Evolutionary conservation across 2,888 invertebrate species (phyloP).

Genomic region (Zygogramma bicolorata): DNA sequence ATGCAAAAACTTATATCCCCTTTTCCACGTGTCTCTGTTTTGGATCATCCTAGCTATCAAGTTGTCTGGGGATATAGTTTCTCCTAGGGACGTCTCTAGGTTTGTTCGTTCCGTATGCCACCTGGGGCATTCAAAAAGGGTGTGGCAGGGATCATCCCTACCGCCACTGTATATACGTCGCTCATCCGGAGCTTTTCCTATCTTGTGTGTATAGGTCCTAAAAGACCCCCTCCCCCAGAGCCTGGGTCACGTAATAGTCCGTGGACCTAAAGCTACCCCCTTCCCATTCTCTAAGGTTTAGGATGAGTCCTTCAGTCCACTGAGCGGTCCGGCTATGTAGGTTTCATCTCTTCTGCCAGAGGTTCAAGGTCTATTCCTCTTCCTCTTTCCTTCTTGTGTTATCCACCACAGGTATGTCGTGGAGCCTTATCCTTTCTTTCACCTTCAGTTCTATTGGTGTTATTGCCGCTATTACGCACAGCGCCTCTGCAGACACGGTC

Average conservation of each 20-base stretch:
- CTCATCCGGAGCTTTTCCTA: background rate
- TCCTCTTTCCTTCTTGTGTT: background rate
- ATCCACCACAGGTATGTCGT: background rate
- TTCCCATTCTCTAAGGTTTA: background rate
- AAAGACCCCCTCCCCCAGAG: background rate
- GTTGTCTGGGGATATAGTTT: background rate
- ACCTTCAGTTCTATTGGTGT: conserved; percentile 39
- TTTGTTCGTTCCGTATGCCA: background rate
- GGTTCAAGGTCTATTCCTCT: background rate
- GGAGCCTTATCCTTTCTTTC: conserved; percentile 29
- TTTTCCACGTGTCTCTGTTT: background rate
- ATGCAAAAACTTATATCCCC: background rate
- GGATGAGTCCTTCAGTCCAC: conserved; percentile 21
- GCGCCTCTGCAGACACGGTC: conserved; percentile 27
- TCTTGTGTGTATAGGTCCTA: background rate
- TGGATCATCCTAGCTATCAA: background rate
- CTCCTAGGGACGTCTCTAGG: background rate
- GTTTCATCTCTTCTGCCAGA: conserved; percentile 16
- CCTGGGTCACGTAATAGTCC: background rate
- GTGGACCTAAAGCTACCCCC: background rate
- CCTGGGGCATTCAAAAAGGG: background rate
- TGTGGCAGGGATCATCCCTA: background rate
- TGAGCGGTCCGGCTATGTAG: background rate
- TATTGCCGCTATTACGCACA: conserved; percentile 26
- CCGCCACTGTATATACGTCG: background rate